Evolutionary conservation across 2,113 vertebrate species (phyloP), one percentile per base, ranked within the genome.

Genomic region (Menidia beryllina): DNA sequence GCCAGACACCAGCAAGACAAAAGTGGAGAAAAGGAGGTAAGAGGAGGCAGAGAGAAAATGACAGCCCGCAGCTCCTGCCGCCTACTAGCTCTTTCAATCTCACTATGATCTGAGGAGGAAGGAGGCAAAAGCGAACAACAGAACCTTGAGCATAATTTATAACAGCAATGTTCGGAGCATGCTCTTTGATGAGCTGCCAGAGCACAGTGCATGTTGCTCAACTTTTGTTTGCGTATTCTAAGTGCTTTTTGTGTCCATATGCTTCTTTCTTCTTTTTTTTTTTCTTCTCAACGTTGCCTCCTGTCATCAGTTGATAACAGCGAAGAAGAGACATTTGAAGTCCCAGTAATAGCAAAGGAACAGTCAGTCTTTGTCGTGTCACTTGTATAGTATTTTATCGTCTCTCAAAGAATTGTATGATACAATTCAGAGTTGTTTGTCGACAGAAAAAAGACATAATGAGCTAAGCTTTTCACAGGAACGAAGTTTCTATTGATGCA

Each of bases 141-240:
- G 74, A 71, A 73, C 48, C 78, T 82, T 84, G 77, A 74, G 76
- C 78, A 72, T 87, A 75, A 89, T 90, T 89, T 85, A 81, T 69
- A 69, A 57, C 57, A 15, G 50, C 53, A 23, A 48, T 27, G 41
- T 69, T 74, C 1, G 17, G 27, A 73, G 73, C 39, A 34, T 19
- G 60, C 15, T 63, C 86, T 90, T 85, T 86, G 86, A 91, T 86
- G 83, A 79, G 79, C 84, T 79, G 84, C 81, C 83, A 84, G 68
- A 55, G 39, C 65, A 61, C 26, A 63, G 24, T 51, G 69, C 67
- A 30, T 79, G 66, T 54, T 82, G 58, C 65, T 75, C 55, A 4
- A 74, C 72, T 82, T 81, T 85, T 88, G 69, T 90, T 64, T 73
- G 69, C 26, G 39, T 52, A 52, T 60, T 27, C 59, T 67, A 56